Conservation (phyloP, 2,888 invertebrate species). For the Linnaemya tessellans region DNA sequence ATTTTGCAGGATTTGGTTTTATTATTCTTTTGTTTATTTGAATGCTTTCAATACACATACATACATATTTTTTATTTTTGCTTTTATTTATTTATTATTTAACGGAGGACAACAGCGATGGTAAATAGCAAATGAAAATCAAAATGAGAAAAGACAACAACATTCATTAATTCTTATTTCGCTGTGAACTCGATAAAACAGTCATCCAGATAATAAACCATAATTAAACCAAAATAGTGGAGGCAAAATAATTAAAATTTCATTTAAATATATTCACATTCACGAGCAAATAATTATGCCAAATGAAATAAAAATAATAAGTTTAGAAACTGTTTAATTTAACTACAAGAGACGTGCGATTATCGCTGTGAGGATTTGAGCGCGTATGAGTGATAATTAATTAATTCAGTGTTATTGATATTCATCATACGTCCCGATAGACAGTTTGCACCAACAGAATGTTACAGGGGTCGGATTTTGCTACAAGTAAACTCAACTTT, state of each 20-base stretch:
- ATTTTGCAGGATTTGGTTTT: constrained; percentile 10
- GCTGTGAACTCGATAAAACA: constrained; percentile 43
- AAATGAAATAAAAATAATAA: background rate
- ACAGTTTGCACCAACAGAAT: background rate
- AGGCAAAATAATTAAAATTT: constrained; percentile 47
- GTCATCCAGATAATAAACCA: constrained; percentile 54
- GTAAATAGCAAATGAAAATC: constrained; percentile 43
- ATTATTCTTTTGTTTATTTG: constrained; percentile 12
- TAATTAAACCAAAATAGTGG: constrained; percentile 45
- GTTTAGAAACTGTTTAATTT: constrained; percentile 25
- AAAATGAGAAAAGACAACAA: constrained; percentile 14
- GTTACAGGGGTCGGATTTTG: too few species aligned
- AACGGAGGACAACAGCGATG: constrained; percentile 25
- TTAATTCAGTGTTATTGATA: constrained; percentile 5
- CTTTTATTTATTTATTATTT: constrained; percentile 57
- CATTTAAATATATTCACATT: constrained; percentile 5
- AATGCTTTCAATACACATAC: constrained; percentile 4
- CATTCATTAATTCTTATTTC: constrained; percentile 3
- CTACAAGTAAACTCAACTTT: too few species aligned
- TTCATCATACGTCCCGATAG: constrained; percentile 21
- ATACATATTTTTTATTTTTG: constrained; percentile 6
- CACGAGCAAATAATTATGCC: background rate
- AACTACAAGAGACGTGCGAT: background rate
- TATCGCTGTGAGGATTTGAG: background rate
- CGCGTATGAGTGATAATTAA: constrained; percentile 32